These are phyloP conservation scores for Chaitophorus viminalis DNA, from an alignment of 2,888 invertebrate genomes.

Conservation along the genomic window DNA sequence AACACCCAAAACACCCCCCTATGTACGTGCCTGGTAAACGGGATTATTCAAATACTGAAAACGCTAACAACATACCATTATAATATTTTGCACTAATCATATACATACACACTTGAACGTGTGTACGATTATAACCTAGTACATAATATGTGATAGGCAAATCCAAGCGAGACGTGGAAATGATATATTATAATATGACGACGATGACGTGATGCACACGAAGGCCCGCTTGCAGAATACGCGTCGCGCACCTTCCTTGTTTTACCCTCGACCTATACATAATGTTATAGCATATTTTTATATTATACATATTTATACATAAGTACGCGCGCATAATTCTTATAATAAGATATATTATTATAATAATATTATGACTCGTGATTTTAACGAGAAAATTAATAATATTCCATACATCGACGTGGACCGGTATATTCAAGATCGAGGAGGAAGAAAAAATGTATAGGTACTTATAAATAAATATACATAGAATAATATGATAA, in stretches of 20 bases:
- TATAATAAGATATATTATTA: background rate
- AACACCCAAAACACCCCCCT: no score
- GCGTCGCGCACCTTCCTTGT: background rate
- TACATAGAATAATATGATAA: background rate
- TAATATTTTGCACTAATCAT: no score
- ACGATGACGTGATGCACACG: background rate
- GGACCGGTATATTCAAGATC: conserved; percentile 48
- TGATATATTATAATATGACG: no score
- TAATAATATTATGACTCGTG: conserved; percentile 6
- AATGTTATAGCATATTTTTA: no score
- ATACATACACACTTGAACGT: no score
- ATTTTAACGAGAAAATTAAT: conserved; percentile 36
- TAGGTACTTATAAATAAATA: background rate
- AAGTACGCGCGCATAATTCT: background rate
- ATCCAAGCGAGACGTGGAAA: background rate
- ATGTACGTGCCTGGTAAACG: no score
- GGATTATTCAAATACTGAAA: no score
- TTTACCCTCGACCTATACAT: background rate
- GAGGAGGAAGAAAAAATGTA: background rate
- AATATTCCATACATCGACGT: conserved; percentile 23
- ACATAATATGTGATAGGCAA: background rate
- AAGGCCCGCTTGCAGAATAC: no score
- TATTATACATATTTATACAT: background rate
- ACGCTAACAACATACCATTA: no score
- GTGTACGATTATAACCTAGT: no score